Evolutionary conservation across 2,888 invertebrate genomes (phyloP).

Genomic region (Neuroscelio doddi): DNA sequence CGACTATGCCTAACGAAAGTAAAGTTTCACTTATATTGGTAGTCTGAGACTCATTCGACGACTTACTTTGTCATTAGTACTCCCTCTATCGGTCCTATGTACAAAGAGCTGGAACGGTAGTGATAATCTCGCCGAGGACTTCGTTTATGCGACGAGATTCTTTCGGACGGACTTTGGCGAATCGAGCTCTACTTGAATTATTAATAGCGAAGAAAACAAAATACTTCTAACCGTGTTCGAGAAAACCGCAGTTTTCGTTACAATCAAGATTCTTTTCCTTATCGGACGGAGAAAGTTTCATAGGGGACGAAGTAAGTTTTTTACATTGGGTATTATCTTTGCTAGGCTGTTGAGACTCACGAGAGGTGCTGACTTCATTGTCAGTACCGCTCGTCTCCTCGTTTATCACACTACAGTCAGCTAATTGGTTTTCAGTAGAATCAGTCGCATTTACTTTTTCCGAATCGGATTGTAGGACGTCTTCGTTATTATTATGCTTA

Average conservation of each 20-base stretch:
- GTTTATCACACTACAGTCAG: slow-evolving; percentile 1
- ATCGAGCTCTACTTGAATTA: slow-evolving; percentile 48
- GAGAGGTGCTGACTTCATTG: not conserved
- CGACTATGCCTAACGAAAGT: slow-evolving; percentile 25
- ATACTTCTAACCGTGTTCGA: slow-evolving; percentile 47
- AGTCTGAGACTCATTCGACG: slow-evolving; percentile 1
- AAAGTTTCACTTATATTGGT: slow-evolving; percentile 22
- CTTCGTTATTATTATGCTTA: slow-evolving; percentile 43
- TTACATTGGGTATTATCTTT: slow-evolving; percentile 25
- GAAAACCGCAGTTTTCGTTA: slow-evolving; percentile 45
- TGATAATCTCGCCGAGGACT: slow-evolving; percentile 40
- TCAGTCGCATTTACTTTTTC: slow-evolving; percentile 14
- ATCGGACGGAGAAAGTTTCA: slow-evolving; percentile 53
- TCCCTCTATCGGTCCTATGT: slow-evolving; percentile 51
- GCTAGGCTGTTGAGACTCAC: not conserved
- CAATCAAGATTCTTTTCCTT: slow-evolving; percentile 34
- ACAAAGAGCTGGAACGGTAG: slow-evolving; percentile 54
- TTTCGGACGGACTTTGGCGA: slow-evolving; percentile 70
- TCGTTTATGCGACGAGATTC: slow-evolving; percentile 55
- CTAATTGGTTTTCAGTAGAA: not conserved
- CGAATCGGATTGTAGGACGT: slow-evolving; percentile 9
- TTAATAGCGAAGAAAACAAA: slow-evolving; percentile 40
- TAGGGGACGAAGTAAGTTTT: slow-evolving; percentile 17
- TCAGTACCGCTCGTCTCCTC: slow-evolving; percentile 11
- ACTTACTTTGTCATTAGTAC: slow-evolving; percentile 1